These are phyloP conservation scores for Hydrozoanthus gracilis DNA, from an alignment of 92 coral and sea anemone genomes.

Conservation along the genomic window DNA sequence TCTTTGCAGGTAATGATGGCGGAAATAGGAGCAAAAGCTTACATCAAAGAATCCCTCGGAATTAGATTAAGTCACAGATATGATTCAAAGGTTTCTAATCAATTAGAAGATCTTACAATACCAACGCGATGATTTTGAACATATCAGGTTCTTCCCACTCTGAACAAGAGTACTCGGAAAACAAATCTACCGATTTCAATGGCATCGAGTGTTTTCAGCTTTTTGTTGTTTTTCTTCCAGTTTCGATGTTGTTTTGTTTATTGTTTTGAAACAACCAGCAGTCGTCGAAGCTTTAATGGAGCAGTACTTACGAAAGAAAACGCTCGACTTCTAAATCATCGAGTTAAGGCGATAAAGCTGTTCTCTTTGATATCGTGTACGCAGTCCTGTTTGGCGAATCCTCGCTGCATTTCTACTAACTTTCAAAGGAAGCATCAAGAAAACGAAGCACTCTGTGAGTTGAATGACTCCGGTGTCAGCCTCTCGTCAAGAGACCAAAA, in stretches of 20 bases:
- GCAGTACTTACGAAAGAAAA: constrained; percentile 19
- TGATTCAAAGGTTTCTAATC: neutral
- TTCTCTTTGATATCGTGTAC: constrained; percentile 8
- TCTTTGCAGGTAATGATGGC: neutral
- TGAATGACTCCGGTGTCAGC: constrained; percentile 29
- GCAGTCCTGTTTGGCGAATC: constrained; percentile 29
- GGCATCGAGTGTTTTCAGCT: neutral
- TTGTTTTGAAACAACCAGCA: neutral
- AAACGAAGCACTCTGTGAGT: constrained; percentile 3
- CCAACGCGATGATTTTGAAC: neutral
- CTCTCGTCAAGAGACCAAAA: neutral
- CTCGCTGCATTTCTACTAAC: constrained; percentile 28
- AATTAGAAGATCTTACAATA: neutral
- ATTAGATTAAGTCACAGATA: constrained; percentile 22
- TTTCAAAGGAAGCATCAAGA: neutral
- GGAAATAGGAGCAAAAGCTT: neutral
- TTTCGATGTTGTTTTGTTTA: neutral
- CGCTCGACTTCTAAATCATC: constrained; percentile 25
- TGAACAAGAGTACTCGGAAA: neutral
- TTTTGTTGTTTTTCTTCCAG: neutral
- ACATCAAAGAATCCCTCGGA: neutral
- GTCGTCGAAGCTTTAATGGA: constrained; percentile 12
- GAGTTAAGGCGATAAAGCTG: neutral
- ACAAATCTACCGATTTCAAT: neutral
- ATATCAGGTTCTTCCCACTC: constrained; percentile 1